phyloP scores from a whole-genome alignment of 2,113 vertebrate genomes.

The Spizaetus ornatus region DNA sequence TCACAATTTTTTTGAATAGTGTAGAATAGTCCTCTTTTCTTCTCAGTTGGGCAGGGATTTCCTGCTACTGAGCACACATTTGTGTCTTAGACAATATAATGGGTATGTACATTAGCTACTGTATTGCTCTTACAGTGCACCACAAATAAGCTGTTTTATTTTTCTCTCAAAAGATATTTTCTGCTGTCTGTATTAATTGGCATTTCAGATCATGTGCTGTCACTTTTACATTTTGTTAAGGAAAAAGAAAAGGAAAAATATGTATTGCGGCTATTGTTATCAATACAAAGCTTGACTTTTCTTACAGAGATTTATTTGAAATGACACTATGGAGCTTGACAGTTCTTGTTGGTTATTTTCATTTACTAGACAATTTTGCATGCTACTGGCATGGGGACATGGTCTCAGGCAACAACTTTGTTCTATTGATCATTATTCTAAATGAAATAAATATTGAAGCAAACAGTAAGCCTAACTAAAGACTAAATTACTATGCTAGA shows the following conservation, averaged over 20 bases:
- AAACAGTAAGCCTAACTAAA: conserved; percentile 18
- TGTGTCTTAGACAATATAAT: background rate
- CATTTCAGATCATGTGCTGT: background rate
- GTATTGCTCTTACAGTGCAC: background rate
- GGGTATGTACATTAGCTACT: background rate
- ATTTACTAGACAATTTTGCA: conserved; percentile 66
- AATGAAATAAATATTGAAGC: conserved; percentile 58
- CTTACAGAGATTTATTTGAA: conserved; percentile 61
- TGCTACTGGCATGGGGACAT: conserved; percentile 38
- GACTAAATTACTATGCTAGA: background rate
- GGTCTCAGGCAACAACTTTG: conserved; percentile 34
- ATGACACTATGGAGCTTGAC: conserved; percentile 33
- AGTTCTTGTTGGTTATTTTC: conserved; percentile 51
- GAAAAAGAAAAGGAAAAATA: conserved; percentile 1
- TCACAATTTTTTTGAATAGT: background rate
- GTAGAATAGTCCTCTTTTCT: background rate
- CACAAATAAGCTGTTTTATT: background rate
- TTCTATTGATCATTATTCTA: conserved; percentile 49
- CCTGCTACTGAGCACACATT: conserved; percentile 30
- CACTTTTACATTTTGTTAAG: conserved; percentile 4
- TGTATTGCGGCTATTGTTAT: background rate
- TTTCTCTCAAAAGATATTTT: background rate
- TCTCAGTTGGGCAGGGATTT: conserved; percentile 57
- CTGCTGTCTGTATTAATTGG: background rate
- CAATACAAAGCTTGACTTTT: conserved; percentile 8